phyloP scores from a whole-genome alignment of 2,888 invertebrate species.

The Geotrupes spiniger region DNA sequence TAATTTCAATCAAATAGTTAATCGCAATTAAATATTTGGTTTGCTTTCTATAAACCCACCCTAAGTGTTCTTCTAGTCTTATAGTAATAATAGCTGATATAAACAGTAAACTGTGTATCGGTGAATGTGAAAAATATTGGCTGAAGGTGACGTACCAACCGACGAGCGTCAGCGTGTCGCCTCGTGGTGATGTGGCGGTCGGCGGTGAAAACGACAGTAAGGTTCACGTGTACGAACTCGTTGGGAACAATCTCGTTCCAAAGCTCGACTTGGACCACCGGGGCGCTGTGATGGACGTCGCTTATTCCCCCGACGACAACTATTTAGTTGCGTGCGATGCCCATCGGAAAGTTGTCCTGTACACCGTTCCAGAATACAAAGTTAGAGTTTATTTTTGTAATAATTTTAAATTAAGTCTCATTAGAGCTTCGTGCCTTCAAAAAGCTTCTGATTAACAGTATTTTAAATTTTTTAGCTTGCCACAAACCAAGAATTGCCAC shows the following conservation, averaged over 20 bases:
- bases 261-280: conserved; percentile 71
- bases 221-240: conserved; percentile 52
- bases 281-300: conserved; percentile 80
- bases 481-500: conserved; percentile 82
- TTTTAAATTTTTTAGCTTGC: conserved; percentile 12
- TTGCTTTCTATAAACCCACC: too few species aligned
- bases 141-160: conserved; percentile 80
- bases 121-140: too few species aligned
- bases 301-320: conserved; percentile 86
- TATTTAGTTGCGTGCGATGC: conserved; percentile 88
- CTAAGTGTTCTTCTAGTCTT: too few species aligned
- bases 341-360: conserved; percentile 84
- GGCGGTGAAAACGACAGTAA: conserved; percentile 67
- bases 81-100: too few species aligned
- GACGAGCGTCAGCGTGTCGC: conserved; percentile 76
- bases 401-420: background rate
- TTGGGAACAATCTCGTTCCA: conserved; percentile 53
- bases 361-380: conserved; percentile 77
- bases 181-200: conserved; percentile 79
- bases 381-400: conserved; percentile 58
- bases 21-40: too few species aligned
- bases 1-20: too few species aligned
- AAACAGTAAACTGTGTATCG: too few species aligned
- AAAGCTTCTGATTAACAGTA: too few species aligned
- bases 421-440: background rate